Percentiles rank a stretch among this genome's conserved stretches.
These are phyloP conservation scores for Novumbra hubbsi DNA, from an alignment of 2,797 vertebrate species.

Conservation along the genomic window DNA sequence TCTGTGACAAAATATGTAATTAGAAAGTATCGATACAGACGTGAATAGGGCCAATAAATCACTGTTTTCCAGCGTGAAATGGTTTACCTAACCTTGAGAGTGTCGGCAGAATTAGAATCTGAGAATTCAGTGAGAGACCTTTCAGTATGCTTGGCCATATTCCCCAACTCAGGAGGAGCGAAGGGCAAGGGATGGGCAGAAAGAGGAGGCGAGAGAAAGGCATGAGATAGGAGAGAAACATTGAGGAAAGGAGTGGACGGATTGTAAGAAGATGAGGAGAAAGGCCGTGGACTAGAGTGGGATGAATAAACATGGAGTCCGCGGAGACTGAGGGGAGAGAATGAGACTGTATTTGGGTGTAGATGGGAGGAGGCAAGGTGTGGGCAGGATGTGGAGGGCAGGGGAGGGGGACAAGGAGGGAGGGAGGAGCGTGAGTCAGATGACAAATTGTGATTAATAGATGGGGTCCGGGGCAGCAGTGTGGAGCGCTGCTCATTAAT, in stretches of 20 bases:
- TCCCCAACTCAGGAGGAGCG: slow-evolving; percentile 36
- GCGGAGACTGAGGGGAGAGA: background rate
- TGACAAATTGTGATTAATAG: slow-evolving; percentile 80
- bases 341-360: too few species aligned
- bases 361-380: too few species aligned
- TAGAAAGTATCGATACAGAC: slow-evolving; percentile 47
- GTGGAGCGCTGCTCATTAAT: slow-evolving; percentile 76
- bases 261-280: background rate
- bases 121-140: slow-evolving; percentile 53
- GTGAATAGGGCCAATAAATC: slow-evolving; percentile 63
- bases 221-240: slow-evolving; percentile 31
- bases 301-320: slow-evolving; percentile 52
- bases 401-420: slow-evolving; percentile 6
- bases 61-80: slow-evolving; percentile 66
- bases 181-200: slow-evolving; percentile 42
- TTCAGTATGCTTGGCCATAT: slow-evolving; percentile 70
- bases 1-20: slow-evolving; percentile 43
- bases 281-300: slow-evolving; percentile 24
- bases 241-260: slow-evolving; percentile 33
- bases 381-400: background rate
- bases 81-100: slow-evolving; percentile 70
- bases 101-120: slow-evolving; percentile 66
- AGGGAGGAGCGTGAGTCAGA: slow-evolving; percentile 57
- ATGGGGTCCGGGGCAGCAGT: slow-evolving; percentile 73
- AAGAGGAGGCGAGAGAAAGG: slow-evolving; percentile 45